Conservation (phyloP, 2,113 vertebrate species). For the Epinephelus moara region DNA sequence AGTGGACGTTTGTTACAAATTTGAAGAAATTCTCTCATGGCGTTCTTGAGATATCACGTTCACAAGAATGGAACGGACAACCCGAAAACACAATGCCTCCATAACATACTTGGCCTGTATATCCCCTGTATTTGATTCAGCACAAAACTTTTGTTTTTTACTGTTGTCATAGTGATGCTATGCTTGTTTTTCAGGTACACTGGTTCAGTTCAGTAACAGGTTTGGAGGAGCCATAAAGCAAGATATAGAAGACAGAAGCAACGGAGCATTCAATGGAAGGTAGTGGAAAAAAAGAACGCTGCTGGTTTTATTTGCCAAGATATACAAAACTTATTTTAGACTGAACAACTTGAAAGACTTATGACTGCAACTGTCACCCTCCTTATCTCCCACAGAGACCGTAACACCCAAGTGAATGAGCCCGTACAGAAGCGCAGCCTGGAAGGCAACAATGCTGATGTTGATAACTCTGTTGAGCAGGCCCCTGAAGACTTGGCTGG, state of each 20-base stretch:
- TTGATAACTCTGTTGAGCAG: constrained; percentile 36
- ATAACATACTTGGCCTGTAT: neutral
- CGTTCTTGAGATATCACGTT: too few relatives aligned
- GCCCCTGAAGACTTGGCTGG: constrained; percentile 76
- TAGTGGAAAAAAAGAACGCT: constrained; percentile 4
- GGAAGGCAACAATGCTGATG: constrained; percentile 27
- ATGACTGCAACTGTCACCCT: neutral
- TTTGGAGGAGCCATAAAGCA: constrained; percentile 54
- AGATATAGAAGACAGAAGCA: constrained; percentile 56
- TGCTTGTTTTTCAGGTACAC: constrained; percentile 51
- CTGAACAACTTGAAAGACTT: neutral
- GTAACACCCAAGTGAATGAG: constrained; percentile 20
- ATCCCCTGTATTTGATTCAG: neutral
- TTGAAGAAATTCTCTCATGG: too few relatives aligned
- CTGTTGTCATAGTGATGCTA: neutral
- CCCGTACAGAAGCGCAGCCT: fast-evolving
- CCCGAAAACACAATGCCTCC: too few relatives aligned
- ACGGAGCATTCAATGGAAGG: constrained; percentile 49
- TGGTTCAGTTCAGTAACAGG: constrained; percentile 68
- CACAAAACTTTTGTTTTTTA: neutral
- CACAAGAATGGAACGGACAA: too few relatives aligned
- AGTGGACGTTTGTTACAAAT: too few relatives aligned
- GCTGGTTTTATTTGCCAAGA: neutral
- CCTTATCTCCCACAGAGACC: constrained; percentile 37
- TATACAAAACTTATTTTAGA: neutral